These are phyloP conservation scores for Salticus scenicus DNA, from an alignment of 2,888 invertebrate species.

Conservation along the genomic window DNA sequence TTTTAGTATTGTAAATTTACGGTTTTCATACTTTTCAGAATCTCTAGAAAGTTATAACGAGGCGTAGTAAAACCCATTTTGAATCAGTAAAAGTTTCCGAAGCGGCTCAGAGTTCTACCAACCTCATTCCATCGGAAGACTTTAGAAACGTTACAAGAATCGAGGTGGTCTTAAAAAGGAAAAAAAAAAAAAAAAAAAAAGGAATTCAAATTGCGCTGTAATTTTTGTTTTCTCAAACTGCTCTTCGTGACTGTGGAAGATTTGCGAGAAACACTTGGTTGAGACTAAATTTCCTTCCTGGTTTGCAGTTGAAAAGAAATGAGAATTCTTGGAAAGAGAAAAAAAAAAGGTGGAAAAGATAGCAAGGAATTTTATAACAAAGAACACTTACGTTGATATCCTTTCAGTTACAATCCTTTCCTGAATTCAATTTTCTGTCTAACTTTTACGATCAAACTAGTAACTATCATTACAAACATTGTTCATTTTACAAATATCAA, in stretches of 20 bases:
- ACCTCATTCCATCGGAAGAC: not conserved
- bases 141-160: not conserved
- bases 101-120: not conserved
- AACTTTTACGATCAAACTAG: conserved; percentile 42
- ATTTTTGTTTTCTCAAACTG: conserved; percentile 30
- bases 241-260: conserved; percentile 29
- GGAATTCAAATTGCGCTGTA: conserved; percentile 34
- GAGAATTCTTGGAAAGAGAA: conserved; percentile 16
- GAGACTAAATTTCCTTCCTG: conserved; percentile 27
- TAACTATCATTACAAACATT: conserved; percentile 30
- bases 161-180: conserved; percentile 12
- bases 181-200: too few species aligned
- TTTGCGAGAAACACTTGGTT: conserved; percentile 29
- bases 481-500: conserved; percentile 42
- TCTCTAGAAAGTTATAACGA: not conserved
- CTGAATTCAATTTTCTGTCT: conserved; percentile 16
- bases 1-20: not conserved
- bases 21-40: not conserved
- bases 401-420: conserved; percentile 31
- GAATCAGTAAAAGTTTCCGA: not conserved
- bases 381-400: conserved; percentile 22
- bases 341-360: conserved; percentile 30
- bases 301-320: conserved; percentile 22
- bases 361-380: conserved; percentile 48
- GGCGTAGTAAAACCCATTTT: conserved; percentile 1